phyloP scores from a whole-genome alignment of 1,140 invertebrate genomes.

The Rhopalosiphum maidis region DNA sequence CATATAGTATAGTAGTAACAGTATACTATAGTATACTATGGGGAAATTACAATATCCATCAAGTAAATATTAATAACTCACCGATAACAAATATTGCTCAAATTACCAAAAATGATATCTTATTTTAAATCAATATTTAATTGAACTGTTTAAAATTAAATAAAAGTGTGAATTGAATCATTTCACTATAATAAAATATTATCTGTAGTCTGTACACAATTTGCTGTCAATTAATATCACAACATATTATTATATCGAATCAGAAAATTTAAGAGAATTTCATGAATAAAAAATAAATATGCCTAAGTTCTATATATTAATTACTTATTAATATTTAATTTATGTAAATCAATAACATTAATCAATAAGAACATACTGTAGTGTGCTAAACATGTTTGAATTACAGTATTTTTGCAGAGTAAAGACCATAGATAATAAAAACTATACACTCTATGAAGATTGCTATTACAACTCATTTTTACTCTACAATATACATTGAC shows the following conservation, averaged over 20 bases:
- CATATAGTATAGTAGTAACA: no score
- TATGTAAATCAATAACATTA: no score
- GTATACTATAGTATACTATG: background rate
- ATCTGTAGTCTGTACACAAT: background rate
- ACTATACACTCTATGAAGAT: background rate
- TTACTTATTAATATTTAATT: constrained; percentile 1
- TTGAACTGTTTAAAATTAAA: background rate
- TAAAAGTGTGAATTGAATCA: background rate
- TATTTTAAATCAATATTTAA: background rate
- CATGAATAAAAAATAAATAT: background rate
- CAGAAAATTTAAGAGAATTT: background rate
- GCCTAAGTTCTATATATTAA: background rate
- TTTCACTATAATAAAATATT: no score
- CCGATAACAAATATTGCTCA: background rate
- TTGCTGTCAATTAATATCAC: no score
- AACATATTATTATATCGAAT: background rate
- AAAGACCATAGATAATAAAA: background rate
- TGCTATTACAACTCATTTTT: background rate
- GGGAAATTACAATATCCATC: background rate
- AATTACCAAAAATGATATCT: background rate
- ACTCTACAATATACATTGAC: background rate
- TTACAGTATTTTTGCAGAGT: background rate
- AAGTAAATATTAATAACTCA: background rate
- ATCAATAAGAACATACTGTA: background rate
- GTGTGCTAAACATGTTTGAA: background rate